A percentile compares a stretch with the other conserved stretches of the same genome.
These are phyloP conservation scores for Cheilosia pagana DNA, from an alignment of 2,888 invertebrate species.

Conservation along the genomic window DNA sequence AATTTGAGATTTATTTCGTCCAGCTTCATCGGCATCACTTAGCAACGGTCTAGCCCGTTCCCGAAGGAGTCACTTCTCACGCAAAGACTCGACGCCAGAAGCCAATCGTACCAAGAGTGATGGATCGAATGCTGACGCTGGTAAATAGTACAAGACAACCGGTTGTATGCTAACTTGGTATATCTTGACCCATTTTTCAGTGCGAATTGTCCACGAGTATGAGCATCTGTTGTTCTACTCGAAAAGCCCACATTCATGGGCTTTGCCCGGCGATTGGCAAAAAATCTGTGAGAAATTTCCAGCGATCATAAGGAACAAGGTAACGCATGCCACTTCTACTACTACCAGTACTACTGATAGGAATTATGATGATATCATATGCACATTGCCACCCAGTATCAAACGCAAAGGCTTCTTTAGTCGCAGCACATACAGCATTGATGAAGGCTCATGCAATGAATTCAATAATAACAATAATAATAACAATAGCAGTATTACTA, in stretches of 20 bases:
- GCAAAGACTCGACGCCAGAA: conserved; percentile 83
- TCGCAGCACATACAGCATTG: conserved; percentile 80
- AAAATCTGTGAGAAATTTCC: conserved; percentile 82
- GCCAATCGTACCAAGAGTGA: conserved; percentile 77
- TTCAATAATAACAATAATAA: conserved; percentile 76
- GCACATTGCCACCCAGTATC: conserved; percentile 77
- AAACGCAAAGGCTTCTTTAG: conserved; percentile 80
- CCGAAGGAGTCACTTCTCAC: conserved; percentile 83
- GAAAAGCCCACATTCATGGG: conserved; percentile 83
- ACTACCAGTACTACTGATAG: conserved; percentile 64
- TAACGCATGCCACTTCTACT: conserved; percentile 78
- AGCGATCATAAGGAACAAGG: conserved; percentile 83
- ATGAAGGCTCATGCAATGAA: conserved; percentile 77
- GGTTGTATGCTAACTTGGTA: conserved; percentile 33
- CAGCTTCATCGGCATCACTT: conserved; percentile 76
- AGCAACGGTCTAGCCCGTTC: conserved; percentile 82
- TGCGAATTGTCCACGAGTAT: conserved; percentile 82
- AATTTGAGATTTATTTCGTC: conserved; percentile 6
- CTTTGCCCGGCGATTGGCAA: conserved; percentile 81
- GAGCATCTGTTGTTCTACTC: conserved; percentile 82
- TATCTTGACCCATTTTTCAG: conserved; percentile 76
- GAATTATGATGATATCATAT: conserved; percentile 70
- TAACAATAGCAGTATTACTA: conserved; percentile 70
- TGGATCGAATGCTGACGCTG: conserved; percentile 72
- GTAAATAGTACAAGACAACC: conserved; percentile 49